Percentiles rank a stretch among this genome's conserved stretches.
These are phyloP conservation scores for Thecocarcelia acutangulata DNA, from an alignment of 2,888 invertebrate genomes.

Conservation along the genomic window DNA sequence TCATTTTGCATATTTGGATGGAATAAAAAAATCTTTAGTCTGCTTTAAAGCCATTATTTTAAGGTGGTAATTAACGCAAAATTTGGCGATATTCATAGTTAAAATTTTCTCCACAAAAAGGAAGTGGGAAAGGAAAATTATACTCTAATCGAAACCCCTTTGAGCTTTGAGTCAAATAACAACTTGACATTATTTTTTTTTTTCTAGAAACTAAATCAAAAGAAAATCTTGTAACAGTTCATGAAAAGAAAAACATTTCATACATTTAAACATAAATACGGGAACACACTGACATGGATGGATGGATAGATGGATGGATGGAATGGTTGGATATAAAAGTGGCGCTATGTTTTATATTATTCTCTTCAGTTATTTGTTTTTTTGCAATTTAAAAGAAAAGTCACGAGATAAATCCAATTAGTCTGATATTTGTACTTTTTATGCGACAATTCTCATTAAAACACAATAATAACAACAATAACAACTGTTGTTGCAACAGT, in stretches of 20 bases:
- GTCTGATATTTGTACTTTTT: conserved; percentile 81
- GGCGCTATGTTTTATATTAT: conserved; percentile 62
- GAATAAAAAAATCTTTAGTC: no score
- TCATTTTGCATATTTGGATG: no score
- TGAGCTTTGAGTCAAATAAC: conserved; percentile 51
- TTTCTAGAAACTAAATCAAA: conserved; percentile 21
- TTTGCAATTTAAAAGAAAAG: conserved; percentile 68
- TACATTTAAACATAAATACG: conserved; percentile 25
- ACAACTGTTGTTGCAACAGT: conserved; percentile 20
- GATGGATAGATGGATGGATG: conserved; percentile 6
- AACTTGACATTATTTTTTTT: conserved; percentile 50
- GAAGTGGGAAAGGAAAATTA: no score
- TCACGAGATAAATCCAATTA: conserved; percentile 81
- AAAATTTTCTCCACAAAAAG: not conserved
- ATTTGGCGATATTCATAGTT: no score
- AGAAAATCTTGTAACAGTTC: conserved; percentile 39
- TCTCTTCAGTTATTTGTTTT: conserved; percentile 6
- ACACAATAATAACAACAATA: conserved; percentile 63
- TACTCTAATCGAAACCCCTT: conserved; percentile 5
- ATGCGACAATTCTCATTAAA: conserved; percentile 80
- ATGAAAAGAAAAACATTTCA: conserved; percentile 17
- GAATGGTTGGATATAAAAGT: conserved; percentile 54
- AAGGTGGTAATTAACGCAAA: no score
- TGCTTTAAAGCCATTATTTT: no score
- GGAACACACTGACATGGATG: conserved; percentile 44